Conservation (phyloP, 2,888 invertebrate genomes). For the Thumatha senex region DNA sequence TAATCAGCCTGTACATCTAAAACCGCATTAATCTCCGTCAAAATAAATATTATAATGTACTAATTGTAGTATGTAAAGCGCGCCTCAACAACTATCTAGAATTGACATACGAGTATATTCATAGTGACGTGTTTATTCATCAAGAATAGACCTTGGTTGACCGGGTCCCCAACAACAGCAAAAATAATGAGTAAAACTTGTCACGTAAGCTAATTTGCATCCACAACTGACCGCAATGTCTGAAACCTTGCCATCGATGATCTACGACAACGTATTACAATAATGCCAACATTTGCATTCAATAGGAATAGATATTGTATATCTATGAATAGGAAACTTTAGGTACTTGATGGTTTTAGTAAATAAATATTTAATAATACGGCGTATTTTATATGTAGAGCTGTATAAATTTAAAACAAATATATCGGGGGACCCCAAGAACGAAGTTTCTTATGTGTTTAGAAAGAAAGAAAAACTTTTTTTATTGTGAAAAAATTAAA, state of each 20-base stretch:
- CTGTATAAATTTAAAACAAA: too few relatives aligned
- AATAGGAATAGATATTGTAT: conserved; percentile 4
- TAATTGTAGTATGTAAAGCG: too few relatives aligned
- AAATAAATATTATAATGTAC: too few relatives aligned
- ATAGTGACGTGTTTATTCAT: neutral
- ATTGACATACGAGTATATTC: neutral
- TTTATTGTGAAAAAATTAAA: too few relatives aligned
- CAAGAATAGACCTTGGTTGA: neutral
- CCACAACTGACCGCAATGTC: neutral
- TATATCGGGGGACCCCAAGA: too few relatives aligned
- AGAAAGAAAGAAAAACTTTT: too few relatives aligned
- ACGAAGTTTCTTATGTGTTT: too few relatives aligned
- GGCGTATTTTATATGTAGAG: neutral
- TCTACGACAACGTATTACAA: neutral
- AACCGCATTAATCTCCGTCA: too few relatives aligned
- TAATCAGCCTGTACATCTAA: too few relatives aligned
- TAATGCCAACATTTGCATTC: conserved; percentile 2
- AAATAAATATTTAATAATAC: neutral
- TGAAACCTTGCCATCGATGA: conserved; percentile 5
- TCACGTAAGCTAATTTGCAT: conserved; percentile 4
- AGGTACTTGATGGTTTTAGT: neutral
- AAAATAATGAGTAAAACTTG: neutral
- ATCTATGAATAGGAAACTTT: conserved; percentile 1
- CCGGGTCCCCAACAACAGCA: neutral
- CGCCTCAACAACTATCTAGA: too few relatives aligned